Evolutionary conservation across 2,888 invertebrate genomes (phyloP).

Genomic region (Drosophila colorata): DNA sequence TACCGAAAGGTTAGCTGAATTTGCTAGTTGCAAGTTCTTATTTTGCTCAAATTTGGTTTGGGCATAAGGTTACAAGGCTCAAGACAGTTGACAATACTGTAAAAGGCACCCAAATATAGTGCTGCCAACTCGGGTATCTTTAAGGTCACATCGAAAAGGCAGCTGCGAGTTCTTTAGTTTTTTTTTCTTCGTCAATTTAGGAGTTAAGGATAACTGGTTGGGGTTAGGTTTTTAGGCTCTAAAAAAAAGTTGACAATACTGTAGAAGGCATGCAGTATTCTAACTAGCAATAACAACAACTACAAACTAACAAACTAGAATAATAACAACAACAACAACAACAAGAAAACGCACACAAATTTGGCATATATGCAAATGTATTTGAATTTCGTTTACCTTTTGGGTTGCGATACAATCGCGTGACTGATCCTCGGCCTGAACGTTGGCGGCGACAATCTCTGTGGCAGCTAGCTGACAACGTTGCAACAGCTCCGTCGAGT

Average conservation of each 20-base stretch:
- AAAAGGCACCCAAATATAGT: conserved; percentile 56
- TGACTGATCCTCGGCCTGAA: conserved; percentile 67
- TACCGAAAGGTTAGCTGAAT: background rate
- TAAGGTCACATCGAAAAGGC: conserved; percentile 5
- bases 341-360: conserved; percentile 54
- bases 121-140: background rate
- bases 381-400: conserved; percentile 67
- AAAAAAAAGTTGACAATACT: conserved; percentile 73
- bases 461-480: conserved; percentile 61
- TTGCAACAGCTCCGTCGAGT: conserved; percentile 70
- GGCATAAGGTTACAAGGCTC: background rate
- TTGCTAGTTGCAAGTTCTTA: background rate
- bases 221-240: conserved; percentile 30
- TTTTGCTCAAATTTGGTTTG: conserved; percentile 9
- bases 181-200: conserved; percentile 17
- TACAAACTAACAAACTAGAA: conserved; percentile 43
- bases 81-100: conserved; percentile 70
- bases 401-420: conserved; percentile 81
- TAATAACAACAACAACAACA: conserved; percentile 23
- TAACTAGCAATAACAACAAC: conserved; percentile 46
- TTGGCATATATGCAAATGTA: conserved; percentile 47
- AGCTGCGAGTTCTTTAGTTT: conserved; percentile 10
- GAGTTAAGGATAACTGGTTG: conserved; percentile 29
- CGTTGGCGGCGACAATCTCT: conserved; percentile 57
- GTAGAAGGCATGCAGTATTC: conserved; percentile 69